Evolutionary conservation across 1,140 invertebrate genomes (phyloP).

Genomic region (Radopholus similis): DNA sequence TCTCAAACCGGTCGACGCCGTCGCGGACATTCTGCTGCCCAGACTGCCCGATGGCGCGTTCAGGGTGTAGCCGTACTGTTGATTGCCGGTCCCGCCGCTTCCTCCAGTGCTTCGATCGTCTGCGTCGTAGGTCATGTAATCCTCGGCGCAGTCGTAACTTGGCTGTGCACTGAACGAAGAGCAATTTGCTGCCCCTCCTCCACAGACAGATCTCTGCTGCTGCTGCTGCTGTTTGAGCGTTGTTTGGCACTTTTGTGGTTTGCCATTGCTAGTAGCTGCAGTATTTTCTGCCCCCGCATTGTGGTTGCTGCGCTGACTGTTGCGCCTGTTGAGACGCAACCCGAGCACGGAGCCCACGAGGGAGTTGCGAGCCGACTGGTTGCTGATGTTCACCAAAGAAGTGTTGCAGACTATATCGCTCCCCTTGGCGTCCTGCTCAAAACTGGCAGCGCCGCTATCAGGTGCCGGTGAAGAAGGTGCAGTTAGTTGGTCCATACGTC

Average conservation of each 20-base stretch:
- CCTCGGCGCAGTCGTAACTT: slow-evolving; percentile 27
- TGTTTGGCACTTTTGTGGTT: no score
- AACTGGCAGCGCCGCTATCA: neutral
- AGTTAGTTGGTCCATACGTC: neutral
- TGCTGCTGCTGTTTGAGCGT: neutral
- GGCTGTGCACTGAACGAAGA: slow-evolving; percentile 16
- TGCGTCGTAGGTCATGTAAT: slow-evolving; percentile 26
- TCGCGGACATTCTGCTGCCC: slow-evolving; percentile 15
- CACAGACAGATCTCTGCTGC: neutral
- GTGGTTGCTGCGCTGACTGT: neutral
- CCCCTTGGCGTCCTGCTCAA: neutral
- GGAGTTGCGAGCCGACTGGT: slow-evolving; percentile 5
- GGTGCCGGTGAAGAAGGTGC: neutral
- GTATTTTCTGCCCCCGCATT: neutral
- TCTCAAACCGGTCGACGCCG: neutral
- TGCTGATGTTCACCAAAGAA: slow-evolving; percentile 8
- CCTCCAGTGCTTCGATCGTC: neutral
- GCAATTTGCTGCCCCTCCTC: neutral
- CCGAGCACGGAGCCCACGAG: slow-evolving; percentile 9
- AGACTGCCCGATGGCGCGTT: slow-evolving; percentile 14
- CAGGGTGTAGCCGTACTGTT: neutral
- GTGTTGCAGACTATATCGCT: neutral
- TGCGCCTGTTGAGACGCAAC: neutral
- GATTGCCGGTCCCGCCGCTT: neutral
- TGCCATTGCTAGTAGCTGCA: neutral